Conservation (phyloP, 2,113 vertebrate genomes). For the Pollimyrus isidori region DNA sequence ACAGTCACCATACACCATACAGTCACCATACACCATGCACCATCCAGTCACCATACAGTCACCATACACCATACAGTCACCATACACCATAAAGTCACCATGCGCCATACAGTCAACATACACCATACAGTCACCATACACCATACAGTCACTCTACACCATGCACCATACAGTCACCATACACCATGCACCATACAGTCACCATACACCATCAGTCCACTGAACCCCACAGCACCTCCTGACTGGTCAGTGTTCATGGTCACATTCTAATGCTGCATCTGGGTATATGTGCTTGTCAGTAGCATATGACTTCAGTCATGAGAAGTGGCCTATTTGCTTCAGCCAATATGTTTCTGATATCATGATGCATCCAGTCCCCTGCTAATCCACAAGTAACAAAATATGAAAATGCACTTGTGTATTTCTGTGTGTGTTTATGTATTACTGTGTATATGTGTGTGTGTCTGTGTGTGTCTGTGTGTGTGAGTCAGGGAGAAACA, state of each 20-base stretch:
- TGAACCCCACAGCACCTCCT: not conserved
- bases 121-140: too few relatives aligned
- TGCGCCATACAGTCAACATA: too few relatives aligned
- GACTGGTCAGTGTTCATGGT: not conserved
- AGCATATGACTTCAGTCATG: not conserved
- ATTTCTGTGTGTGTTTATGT: not conserved
- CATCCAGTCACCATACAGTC: too few relatives aligned
- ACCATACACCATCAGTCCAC: not conserved
- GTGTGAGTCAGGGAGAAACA: not conserved
- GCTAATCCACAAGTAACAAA: not conserved
- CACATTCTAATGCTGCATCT: not conserved
- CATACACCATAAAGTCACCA: too few relatives aligned
- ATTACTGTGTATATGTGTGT: not conserved
- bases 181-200: too few relatives aligned
- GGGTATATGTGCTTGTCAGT: not conserved
- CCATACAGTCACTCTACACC: too few relatives aligned
- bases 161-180: too few relatives aligned
- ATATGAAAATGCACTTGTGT: not conserved
- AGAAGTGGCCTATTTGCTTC: not conserved
- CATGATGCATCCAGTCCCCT: not conserved
- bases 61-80: too few relatives aligned
- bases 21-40: too few relatives aligned
- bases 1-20: too few relatives aligned
- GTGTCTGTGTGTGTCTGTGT: not conserved
- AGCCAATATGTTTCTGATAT: not conserved